Base-by-base conservation (phyloP, 2,888 invertebrate species). In the Agonopterix arenella region DNA sequence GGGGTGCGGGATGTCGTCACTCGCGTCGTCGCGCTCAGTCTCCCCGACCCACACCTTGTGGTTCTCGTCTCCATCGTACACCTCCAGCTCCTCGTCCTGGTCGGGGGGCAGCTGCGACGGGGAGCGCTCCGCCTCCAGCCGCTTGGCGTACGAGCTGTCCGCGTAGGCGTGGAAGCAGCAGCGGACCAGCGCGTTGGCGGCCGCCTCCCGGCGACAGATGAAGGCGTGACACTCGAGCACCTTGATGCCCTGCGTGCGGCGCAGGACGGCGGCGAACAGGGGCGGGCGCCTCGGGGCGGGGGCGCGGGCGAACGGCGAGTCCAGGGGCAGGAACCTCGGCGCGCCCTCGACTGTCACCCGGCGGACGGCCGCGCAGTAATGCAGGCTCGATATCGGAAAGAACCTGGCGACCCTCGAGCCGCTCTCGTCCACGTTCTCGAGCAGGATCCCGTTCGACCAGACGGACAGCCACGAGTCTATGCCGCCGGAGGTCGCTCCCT, bases 181-280 rank as follows among this genome's bases (percentile, higher is more conserved):
- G 66, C 97, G 92, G 58, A 98, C 98, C 72, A 99, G 92, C 64
- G 99, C 98, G 83, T 99, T 97, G 57, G 99, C 99, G 45, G 99
- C 98, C 75, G 97, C 96, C 80, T 98, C 97, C 52, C 97, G 93
- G 66, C 98, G 97, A 85, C 98, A 98, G 71, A 99, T 97, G 84
- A 99, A 99, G 57, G 98, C 98, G 89, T 99, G 99, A 89, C 99
- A 99, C 89, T 99, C 99, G 57, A 99, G 91, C 51, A 98, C 98
- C 85, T 98, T 98, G 65, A 99, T 98, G 49, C 99, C 99, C 47
- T 96, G 95, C 45, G 98, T 98, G 59, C 99, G 92, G 46, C 99
- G 92, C 64, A 99, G 90, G 56, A 99, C 98, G 65, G 98, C 98
- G 43, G 98, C 98, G 82, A 99, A 97, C 55, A 99, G 91, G 36